These are phyloP conservation scores for Osmerus mordax DNA, from an alignment of 2,113 vertebrate species.

Conservation along the genomic window DNA sequence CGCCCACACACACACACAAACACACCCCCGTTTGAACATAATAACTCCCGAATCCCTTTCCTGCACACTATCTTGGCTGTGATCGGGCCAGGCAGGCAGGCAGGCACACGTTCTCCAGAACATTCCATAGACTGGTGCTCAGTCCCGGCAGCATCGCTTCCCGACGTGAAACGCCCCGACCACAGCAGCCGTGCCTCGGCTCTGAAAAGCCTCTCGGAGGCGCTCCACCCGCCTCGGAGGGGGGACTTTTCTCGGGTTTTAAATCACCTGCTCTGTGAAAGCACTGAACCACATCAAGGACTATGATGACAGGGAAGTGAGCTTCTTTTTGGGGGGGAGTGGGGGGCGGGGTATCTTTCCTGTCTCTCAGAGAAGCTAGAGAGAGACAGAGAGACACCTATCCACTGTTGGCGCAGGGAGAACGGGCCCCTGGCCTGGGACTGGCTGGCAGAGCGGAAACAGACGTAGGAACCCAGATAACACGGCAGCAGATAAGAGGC, in stretches of 20 bases:
- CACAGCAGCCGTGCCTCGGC: slow-evolving; percentile 29
- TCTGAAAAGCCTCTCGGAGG: neutral
- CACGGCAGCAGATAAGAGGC: slow-evolving; percentile 37
- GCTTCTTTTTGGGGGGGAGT: too few species aligned
- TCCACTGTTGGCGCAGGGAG: neutral
- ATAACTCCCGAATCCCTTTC: slow-evolving; percentile 27
- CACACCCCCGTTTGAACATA: slow-evolving; percentile 32
- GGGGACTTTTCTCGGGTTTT: slow-evolving; percentile 6
- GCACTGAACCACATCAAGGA: slow-evolving; percentile 1
- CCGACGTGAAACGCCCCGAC: too few species aligned
- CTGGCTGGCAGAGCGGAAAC: slow-evolving; percentile 5
- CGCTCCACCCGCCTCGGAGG: neutral
- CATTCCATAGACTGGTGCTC: neutral
- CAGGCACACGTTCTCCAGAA: slow-evolving; percentile 42
- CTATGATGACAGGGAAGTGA: slow-evolving; percentile 2
- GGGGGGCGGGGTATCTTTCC: slow-evolving; percentile 1
- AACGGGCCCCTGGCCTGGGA: too few species aligned
- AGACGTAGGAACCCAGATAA: slow-evolving; percentile 36
- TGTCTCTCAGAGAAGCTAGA: neutral
- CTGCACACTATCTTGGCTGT: slow-evolving; percentile 44
- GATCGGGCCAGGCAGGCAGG: slow-evolving; percentile 27
- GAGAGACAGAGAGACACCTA: slow-evolving; percentile 16
- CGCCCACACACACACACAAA: neutral
- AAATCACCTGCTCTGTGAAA: slow-evolving; percentile 10
- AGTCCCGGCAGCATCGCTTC: neutral